Conservation (phyloP, 2,888 invertebrate genomes). For the Drosophila mettleri region DNA sequence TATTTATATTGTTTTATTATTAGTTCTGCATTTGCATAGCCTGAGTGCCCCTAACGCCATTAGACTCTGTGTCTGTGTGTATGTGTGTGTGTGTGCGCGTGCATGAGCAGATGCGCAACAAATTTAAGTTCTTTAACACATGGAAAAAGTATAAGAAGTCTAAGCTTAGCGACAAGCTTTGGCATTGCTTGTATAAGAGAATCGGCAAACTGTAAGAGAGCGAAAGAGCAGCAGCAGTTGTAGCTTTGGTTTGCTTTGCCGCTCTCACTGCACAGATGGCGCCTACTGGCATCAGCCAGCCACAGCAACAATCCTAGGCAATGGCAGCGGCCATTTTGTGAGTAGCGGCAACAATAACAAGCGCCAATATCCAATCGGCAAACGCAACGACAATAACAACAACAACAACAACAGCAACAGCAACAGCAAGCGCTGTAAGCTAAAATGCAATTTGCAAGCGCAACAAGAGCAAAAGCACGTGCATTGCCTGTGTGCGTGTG, state of each 20-base stretch:
- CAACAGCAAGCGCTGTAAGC: slow-evolving; percentile 8
- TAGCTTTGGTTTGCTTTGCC: slow-evolving; percentile 20
- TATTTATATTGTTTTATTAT: background rate
- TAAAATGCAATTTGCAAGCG: slow-evolving; percentile 51
- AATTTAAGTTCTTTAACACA: slow-evolving; percentile 44
- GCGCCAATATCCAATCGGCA: slow-evolving; percentile 46
- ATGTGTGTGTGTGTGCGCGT: slow-evolving; percentile 25
- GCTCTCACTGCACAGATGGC: slow-evolving; percentile 37
- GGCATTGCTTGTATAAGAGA: slow-evolving; percentile 31
- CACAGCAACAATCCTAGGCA: slow-evolving; percentile 18
- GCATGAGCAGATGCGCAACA: slow-evolving; percentile 55
- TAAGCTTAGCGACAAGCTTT: slow-evolving; percentile 30
- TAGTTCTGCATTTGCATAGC: background rate
- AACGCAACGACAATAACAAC: slow-evolving; percentile 38
- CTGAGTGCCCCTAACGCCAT: slow-evolving; percentile 9
- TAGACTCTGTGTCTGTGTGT: background rate
- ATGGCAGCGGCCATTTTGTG: slow-evolving; percentile 52
- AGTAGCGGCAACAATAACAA: slow-evolving; percentile 30
- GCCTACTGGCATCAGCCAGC: slow-evolving; percentile 28
- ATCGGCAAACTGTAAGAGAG: slow-evolving; percentile 4
- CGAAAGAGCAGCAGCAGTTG: slow-evolving; percentile 10
- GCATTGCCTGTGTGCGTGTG: slow-evolving; percentile 35
- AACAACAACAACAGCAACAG: slow-evolving; percentile 35
- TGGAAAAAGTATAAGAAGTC: slow-evolving; percentile 1
- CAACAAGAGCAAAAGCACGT: slow-evolving; percentile 37